These are phyloP conservation scores for Cydia amplana DNA, from an alignment of 1,140 invertebrate genomes.

Conservation along the genomic window DNA sequence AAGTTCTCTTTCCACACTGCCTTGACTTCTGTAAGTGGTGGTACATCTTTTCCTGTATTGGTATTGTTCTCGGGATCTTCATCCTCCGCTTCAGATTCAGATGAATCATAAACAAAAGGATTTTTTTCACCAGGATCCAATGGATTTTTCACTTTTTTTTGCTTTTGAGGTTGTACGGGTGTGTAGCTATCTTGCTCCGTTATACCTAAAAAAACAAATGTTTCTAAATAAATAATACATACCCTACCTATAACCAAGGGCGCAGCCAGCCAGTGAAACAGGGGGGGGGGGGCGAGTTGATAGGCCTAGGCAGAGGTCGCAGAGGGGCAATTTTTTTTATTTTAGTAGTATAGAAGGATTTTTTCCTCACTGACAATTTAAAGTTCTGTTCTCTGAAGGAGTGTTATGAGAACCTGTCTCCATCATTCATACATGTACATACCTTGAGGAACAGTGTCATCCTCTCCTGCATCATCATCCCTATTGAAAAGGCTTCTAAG, in stretches of 20 bases:
- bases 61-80: constrained; percentile 44
- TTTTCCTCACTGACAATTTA: too few species aligned
- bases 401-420: not conserved
- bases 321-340: too few species aligned
- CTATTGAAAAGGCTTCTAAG: constrained; percentile 80
- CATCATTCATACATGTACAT: not conserved
- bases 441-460: constrained; percentile 43
- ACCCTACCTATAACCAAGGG: too few species aligned
- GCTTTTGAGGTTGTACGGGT: constrained; percentile 50
- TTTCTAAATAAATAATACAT: too few species aligned
- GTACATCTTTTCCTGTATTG: constrained; percentile 34
- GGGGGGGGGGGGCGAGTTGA: too few species aligned
- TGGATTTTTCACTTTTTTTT: constrained; percentile 68
- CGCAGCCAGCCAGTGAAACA: too few species aligned
- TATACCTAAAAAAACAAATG: constrained; percentile 31
- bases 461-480: constrained; percentile 56
- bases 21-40: constrained; percentile 49
- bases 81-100: constrained; percentile 79
- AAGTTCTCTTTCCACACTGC: constrained; percentile 79
- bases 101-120: constrained; percentile 83
- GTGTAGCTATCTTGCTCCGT: constrained; percentile 52
- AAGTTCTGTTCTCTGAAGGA: too few species aligned
- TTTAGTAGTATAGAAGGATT: too few species aligned
- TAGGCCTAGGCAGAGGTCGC: too few species aligned
- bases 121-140: constrained; percentile 74